Conservation (phyloP, 2,888 invertebrate species). For the Leptogaster cylindrica region DNA sequence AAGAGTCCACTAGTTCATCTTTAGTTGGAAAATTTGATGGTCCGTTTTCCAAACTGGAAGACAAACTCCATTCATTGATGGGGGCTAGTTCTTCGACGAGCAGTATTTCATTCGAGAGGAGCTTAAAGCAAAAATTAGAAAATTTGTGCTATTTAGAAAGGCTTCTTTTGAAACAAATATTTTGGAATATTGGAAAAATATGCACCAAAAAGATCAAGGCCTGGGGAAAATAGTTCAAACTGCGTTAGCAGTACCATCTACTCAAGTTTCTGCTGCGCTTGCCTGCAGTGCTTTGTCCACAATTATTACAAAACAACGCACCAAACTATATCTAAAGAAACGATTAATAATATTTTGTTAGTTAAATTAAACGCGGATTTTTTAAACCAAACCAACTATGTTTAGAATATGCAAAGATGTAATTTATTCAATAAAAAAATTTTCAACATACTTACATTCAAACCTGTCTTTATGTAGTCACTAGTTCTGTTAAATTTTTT, state of each 20-base stretch:
- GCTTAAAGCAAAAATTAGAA: constrained; percentile 24
- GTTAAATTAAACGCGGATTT: no score
- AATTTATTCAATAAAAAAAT: no score
- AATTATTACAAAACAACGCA: constrained; percentile 3
- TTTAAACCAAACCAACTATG: not conserved
- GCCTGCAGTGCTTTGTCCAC: constrained; percentile 45
- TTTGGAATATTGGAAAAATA: no score
- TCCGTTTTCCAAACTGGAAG: constrained; percentile 5
- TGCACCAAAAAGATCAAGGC: no score
- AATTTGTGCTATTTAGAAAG: constrained; percentile 12
- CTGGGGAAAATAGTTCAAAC: no score
- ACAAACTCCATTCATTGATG: not conserved
- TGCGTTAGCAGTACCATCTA: no score
- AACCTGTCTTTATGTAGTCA: no score
- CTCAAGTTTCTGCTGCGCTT: constrained; percentile 43
- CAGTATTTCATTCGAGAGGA: not conserved
- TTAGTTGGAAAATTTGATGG: not conserved
- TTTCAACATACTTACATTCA: no score
- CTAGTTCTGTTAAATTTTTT: no score
- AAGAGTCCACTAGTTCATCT: not conserved
- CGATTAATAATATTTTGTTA: constrained; percentile 28
- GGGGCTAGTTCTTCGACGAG: not conserved
- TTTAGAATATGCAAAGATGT: not conserved
- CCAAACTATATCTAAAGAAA: no score
- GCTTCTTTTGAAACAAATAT: constrained; percentile 7